These are phyloP conservation scores for Anastrepha obliqua DNA, from an alignment of 1,140 invertebrate genomes.

Conservation along the genomic window DNA sequence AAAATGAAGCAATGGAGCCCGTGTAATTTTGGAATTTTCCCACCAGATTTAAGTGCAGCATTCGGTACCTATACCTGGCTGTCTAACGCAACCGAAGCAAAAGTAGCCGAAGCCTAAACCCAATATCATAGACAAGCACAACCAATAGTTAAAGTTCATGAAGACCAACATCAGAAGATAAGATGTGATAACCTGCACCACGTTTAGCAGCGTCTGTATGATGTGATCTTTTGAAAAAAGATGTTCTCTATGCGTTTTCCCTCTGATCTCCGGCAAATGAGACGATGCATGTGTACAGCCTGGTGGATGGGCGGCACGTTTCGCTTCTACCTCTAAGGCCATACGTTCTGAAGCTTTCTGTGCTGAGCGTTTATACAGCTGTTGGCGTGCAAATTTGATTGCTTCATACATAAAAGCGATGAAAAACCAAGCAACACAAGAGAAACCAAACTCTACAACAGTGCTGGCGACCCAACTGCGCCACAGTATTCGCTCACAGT, in stretches of 20 bases:
- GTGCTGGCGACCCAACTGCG: conserved; percentile 79
- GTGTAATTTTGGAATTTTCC: neutral
- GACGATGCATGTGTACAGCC: conserved; percentile 58
- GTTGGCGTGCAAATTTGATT: conserved; percentile 67
- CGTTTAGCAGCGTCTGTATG: conserved; percentile 90
- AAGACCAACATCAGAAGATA: conserved; percentile 98
- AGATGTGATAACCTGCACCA: conserved; percentile 90
- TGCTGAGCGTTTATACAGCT: conserved; percentile 60
- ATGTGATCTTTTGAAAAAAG: conserved; percentile 77
- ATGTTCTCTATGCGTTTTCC: conserved; percentile 63
- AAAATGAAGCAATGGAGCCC: neutral
- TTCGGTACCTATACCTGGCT: conserved; percentile 85
- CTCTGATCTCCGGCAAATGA: conserved; percentile 61
- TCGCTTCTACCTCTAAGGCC: conserved; percentile 60
- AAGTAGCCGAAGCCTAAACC: conserved; percentile 94
- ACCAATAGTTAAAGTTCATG: conserved; percentile 98
- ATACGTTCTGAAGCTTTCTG: conserved; percentile 61
- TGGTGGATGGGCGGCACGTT: conserved; percentile 15
- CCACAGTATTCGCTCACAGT: conserved; percentile 86
- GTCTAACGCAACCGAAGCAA: conserved; percentile 87
- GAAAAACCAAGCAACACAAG: conserved; percentile 65
- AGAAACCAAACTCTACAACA: conserved; percentile 66
- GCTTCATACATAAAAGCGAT: conserved; percentile 68
- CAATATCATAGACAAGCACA: conserved; percentile 90
- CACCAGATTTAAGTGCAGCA: conserved; percentile 85